Evolutionary conservation across 2,113 vertebrate genomes (phyloP).

Genomic region (Melospiza georgiana): DNA sequence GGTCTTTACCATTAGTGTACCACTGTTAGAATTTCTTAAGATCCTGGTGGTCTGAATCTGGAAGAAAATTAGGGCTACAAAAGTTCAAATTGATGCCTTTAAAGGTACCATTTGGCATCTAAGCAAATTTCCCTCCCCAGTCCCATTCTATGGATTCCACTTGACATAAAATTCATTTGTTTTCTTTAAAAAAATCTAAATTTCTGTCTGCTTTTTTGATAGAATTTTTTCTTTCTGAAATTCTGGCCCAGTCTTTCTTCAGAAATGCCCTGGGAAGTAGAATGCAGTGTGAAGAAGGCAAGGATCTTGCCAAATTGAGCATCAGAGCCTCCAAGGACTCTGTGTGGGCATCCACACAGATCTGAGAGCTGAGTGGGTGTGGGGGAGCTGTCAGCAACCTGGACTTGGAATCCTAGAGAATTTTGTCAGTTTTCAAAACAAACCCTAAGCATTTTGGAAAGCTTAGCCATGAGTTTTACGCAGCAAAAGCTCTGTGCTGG

Average conservation of each 20-base stretch:
- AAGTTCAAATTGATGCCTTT: background rate
- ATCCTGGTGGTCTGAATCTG: background rate
- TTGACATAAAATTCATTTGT: background rate
- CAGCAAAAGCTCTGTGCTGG: background rate
- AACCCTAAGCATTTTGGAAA: background rate
- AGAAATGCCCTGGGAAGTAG: background rate
- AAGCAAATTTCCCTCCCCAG: background rate
- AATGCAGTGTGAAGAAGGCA: background rate
- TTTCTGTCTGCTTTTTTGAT: background rate
- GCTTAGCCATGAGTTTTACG: background rate
- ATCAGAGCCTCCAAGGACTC: background rate
- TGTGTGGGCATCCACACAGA: background rate
- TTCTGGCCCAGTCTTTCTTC: background rate
- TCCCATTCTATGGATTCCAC: background rate
- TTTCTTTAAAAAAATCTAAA: background rate
- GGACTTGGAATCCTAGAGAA: background rate
- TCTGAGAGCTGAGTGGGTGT: background rate
- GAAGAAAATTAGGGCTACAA: background rate
- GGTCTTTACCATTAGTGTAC: background rate
- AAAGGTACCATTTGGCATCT: background rate
- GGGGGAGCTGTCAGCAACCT: background rate
- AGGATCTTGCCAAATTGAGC: background rate
- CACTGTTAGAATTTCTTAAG: background rate
- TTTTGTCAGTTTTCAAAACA: background rate
- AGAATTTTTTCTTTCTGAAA: background rate